Conservation (phyloP, 2,888 invertebrate genomes). For the Metalampra italica region DNA sequence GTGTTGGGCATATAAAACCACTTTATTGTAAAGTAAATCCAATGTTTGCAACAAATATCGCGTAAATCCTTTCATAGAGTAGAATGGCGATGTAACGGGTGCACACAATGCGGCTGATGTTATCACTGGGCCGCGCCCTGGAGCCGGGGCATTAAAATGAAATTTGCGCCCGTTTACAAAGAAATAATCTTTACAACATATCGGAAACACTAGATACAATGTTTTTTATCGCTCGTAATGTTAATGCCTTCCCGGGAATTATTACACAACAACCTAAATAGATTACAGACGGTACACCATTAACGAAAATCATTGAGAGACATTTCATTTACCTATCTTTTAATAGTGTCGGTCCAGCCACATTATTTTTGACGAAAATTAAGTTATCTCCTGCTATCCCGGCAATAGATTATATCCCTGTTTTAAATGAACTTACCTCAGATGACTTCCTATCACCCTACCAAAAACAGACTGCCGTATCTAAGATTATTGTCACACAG, state of each 20-base stretch:
- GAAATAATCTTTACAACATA: slow-evolving; percentile 21
- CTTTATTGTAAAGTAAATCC: slow-evolving; percentile 5
- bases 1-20: background rate
- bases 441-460: background rate
- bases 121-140: slow-evolving; percentile 20
- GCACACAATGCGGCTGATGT: slow-evolving; percentile 29
- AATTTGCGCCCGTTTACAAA: slow-evolving; percentile 32
- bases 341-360: background rate
- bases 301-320: background rate
- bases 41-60: slow-evolving; percentile 11
- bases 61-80: slow-evolving; percentile 24
- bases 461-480: slow-evolving; percentile 7
- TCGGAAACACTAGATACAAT: slow-evolving; percentile 10
- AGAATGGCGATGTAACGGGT: slow-evolving; percentile 36
- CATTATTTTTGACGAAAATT: background rate
- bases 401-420: background rate
- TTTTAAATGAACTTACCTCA: slow-evolving; percentile 3
- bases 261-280: slow-evolving; percentile 3
- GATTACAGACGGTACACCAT: no score
- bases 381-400: background rate
- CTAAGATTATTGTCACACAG: slow-evolving; percentile 23
- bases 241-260: slow-evolving; percentile 8
- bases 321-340: background rate
- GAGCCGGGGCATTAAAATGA: slow-evolving; percentile 34
- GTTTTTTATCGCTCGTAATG: slow-evolving; percentile 9